Evolutionary conservation across 2,797 vertebrate genomes (phyloP).

Genomic region (Taenioides sp.): DNA sequence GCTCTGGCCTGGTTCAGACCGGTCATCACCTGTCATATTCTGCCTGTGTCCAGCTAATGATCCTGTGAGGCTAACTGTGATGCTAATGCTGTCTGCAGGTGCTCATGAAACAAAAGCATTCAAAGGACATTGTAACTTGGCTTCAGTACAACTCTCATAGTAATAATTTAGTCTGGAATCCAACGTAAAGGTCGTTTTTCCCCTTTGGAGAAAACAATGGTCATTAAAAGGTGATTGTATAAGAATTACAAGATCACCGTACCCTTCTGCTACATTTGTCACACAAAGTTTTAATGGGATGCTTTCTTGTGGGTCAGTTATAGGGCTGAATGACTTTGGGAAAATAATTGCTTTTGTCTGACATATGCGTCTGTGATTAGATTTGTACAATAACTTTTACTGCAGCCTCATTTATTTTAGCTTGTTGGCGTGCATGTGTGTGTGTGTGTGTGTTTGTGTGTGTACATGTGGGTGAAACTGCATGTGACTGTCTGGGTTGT

Average conservation of each 20-base stretch:
- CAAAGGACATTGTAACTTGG: background rate
- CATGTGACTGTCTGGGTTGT: too few species aligned
- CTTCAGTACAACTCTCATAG: background rate
- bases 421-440: too few species aligned
- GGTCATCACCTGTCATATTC: background rate
- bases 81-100: constrained; percentile 9
- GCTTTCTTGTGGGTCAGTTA: too few species aligned
- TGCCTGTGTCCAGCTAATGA: constrained; percentile 17
- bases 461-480: too few species aligned
- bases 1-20: constrained; percentile 11
- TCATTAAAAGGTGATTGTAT: background rate
- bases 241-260: background rate
- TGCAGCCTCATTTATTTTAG: too few species aligned
- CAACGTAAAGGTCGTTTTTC: background rate
- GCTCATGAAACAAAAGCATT: constrained; percentile 28
- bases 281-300: background rate
- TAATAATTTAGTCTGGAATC: background rate
- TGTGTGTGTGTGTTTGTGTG: too few species aligned
- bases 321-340: too few species aligned
- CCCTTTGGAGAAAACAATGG: background rate
- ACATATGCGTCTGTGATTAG: too few species aligned
- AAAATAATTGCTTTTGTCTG: too few species aligned
- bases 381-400: too few species aligned
- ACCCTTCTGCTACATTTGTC: background rate
- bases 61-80: constrained; percentile 18